Evolutionary conservation across 2,888 invertebrate species (phyloP), one percentile per base, ranked within the genome.

Genomic region (Oligia fasciuncula): DNA sequence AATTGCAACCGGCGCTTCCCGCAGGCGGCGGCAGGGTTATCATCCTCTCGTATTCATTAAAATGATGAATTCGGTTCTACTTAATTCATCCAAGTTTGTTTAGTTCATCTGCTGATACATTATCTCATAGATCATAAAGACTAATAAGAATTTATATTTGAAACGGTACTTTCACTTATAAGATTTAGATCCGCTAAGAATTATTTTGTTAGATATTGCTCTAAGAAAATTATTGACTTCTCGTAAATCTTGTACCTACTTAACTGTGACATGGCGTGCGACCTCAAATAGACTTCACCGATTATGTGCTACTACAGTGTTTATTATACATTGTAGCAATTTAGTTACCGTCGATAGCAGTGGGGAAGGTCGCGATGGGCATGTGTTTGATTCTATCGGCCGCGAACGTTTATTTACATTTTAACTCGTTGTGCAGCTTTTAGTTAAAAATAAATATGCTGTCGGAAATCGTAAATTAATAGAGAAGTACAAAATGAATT

Each of bases 21-120:
- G 92, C 91, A 91, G 90, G 79, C 91, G 90, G 91, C 90, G 89
- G 80, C 91, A 93, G 93, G 94, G 94, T 95, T 93, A 95, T 94
- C 90, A 94, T 92, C 91, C 94, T 93, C 90, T 86, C 86, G 87
- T 89, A 90, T 85, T 90, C 90, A 89, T 88, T 89, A 85, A 88
- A 89, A 88, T 88, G 70, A 89, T 87, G 84, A 88, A 91, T 92
- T 88, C 88, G 87, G 73, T 79, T 79, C 83, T 83, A 85, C 83
- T 77, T 82, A 89, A 77, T 85, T 82, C 78, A 81, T 76, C 46
- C 19, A 80, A 69, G 29, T 40, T 74, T 23, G 29, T 57, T 65
- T 83, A 67, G 3, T 83, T 23, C 13, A 68, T 70, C 35, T 73
- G 35, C 43, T 60, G 51, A 35, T 76, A 60, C 35, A 17, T 71